Evolutionary conservation across 92 coral and sea anemone genomes (phyloP).

Genomic region (Meandrina meandrites): DNA sequence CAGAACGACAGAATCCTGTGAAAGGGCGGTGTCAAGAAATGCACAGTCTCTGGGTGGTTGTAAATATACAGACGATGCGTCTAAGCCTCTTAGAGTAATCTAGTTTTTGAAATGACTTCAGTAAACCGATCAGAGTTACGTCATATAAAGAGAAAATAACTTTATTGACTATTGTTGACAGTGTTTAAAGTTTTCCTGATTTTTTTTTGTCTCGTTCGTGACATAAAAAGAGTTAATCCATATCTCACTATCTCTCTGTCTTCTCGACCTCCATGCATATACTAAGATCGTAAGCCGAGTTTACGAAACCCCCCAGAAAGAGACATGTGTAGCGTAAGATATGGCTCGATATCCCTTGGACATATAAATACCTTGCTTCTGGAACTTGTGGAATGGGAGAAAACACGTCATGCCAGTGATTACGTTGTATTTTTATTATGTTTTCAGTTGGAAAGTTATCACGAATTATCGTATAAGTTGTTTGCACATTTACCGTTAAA

Average conservation of each 20-base stretch:
- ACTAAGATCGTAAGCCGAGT: conserved; percentile 9
- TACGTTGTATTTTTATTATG: too few relatives aligned
- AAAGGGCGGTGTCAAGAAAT: too few relatives aligned
- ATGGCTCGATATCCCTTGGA: background rate
- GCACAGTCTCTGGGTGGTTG: background rate
- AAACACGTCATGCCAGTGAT: too few relatives aligned
- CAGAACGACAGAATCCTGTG: too few relatives aligned
- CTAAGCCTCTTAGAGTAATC: background rate
- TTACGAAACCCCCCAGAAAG: conserved; percentile 33
- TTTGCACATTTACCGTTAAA: too few relatives aligned
- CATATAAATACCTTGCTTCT: background rate
- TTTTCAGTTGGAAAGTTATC: too few relatives aligned
- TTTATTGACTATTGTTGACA: background rate
- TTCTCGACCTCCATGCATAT: too few relatives aligned
- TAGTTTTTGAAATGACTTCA: background rate
- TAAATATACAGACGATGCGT: background rate
- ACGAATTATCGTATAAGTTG: too few relatives aligned
- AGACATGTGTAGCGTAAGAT: background rate
- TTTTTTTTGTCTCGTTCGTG: background rate
- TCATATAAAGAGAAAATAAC: too few relatives aligned
- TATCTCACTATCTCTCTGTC: too few relatives aligned
- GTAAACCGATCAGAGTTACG: background rate
- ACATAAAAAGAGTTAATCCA: conserved; percentile 8
- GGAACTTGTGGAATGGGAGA: too few relatives aligned
- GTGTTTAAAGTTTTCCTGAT: conserved; percentile 11